These are phyloP conservation scores for Aporrectodea caliginosa DNA, from an alignment of 1,140 invertebrate genomes.

Conservation along the genomic window DNA sequence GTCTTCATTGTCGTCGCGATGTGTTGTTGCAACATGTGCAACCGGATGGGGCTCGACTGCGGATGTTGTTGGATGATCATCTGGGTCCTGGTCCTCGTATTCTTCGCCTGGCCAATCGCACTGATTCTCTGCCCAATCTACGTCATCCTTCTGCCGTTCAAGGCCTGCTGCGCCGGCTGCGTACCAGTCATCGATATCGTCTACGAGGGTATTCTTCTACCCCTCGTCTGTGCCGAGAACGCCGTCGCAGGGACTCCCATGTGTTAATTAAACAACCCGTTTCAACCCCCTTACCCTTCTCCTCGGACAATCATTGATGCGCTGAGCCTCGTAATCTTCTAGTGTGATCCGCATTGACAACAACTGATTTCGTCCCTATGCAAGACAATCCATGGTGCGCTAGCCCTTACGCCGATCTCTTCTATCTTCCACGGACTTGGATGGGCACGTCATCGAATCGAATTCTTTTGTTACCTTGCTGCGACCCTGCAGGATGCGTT, in stretches of 20 bases:
- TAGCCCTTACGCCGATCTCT: no score
- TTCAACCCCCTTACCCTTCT: not conserved
- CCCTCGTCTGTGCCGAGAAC: slow-evolving; percentile 30
- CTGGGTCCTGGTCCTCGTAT: slow-evolving; percentile 27
- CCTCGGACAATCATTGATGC: no score
- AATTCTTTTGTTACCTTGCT: no score
- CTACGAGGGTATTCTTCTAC: slow-evolving; percentile 28
- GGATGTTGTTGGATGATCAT: slow-evolving; percentile 26
- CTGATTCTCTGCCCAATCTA: slow-evolving; percentile 19
- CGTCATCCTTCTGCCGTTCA: slow-evolving; percentile 28
- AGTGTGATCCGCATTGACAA: no score
- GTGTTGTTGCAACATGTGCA: no score
- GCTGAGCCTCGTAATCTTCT: no score
- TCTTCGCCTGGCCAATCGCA: slow-evolving; percentile 30
- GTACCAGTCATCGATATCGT: slow-evolving; percentile 27
- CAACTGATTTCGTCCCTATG: no score
- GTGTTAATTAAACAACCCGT: not conserved
- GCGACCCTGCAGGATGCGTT: no score
- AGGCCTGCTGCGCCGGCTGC: slow-evolving; percentile 27
- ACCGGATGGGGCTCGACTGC: slow-evolving; percentile 25
- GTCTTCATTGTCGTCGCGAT: no score
- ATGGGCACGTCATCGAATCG: no score
- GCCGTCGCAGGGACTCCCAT: slow-evolving; percentile 29
- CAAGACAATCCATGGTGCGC: no score
- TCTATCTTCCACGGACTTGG: no score